phyloP scores from a whole-genome alignment of 1,140 invertebrate species.

The Diorhabda sublineata region DNA sequence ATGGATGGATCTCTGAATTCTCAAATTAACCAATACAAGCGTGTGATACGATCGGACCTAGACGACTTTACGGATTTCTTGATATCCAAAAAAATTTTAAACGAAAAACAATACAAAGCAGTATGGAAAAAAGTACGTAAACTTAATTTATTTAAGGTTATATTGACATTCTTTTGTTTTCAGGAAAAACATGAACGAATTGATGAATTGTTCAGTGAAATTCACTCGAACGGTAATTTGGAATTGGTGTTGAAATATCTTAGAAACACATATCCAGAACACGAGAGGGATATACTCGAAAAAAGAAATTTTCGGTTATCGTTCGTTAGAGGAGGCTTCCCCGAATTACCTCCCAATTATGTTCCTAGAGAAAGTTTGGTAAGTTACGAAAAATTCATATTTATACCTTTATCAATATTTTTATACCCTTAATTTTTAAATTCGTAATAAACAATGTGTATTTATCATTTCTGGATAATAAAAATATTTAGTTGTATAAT shows the following conservation, averaged over 20 bases:
- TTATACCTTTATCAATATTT: not conserved
- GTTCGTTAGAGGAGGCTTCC: constrained; percentile 23
- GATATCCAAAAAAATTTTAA: constrained; percentile 12
- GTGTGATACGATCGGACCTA: not conserved
- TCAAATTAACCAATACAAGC: constrained; percentile 1
- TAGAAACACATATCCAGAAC: constrained; percentile 10
- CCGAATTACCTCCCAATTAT: constrained; percentile 29
- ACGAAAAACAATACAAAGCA: constrained; percentile 14
- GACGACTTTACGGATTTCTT: constrained; percentile 17
- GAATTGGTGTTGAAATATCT: constrained; percentile 16
- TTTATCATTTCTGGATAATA: not conserved
- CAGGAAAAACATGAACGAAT: constrained; percentile 8
- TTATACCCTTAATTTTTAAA: not conserved
- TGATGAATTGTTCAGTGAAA: constrained; percentile 14
- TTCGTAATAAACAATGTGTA: not conserved
- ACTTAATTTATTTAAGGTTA: constrained; percentile 9
- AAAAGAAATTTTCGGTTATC: constrained; percentile 12
- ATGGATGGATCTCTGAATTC: constrained; percentile 1
- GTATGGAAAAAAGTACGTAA: constrained; percentile 6
- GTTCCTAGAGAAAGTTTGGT: constrained; percentile 25
- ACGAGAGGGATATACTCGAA: constrained; percentile 11
- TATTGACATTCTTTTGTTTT: constrained; percentile 16
- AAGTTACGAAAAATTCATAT: constrained; percentile 6
- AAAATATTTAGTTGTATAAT: not conserved
- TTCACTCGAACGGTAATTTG: constrained; percentile 13